Conservation (phyloP, 2,113 vertebrate species). For the Hydrolagus affinis region DNA sequence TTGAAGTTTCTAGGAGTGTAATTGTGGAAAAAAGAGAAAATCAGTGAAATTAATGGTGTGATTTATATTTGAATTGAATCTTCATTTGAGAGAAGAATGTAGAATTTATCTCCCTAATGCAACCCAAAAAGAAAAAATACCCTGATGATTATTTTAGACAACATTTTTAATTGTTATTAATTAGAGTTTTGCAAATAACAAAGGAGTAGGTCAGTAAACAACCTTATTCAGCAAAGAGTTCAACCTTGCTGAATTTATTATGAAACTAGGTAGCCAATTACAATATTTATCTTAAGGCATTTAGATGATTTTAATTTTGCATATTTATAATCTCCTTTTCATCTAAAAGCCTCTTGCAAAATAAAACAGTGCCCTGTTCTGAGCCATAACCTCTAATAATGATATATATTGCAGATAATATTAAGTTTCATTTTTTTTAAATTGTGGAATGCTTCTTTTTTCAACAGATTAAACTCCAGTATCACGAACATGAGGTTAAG, state of each 20-base stretch:
- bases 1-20: too few relatives aligned
- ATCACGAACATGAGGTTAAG: neutral
- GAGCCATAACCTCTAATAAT: neutral
- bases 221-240: neutral
- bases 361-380: neutral
- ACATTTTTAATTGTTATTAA: slow-evolving; percentile 10
- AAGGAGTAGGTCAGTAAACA: neutral
- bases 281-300: neutral
- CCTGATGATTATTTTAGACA: neutral
- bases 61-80: neutral
- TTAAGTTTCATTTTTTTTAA: neutral
- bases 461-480: neutral
- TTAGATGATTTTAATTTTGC: neutral
- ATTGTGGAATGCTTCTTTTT: neutral
- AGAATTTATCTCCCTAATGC: neutral
- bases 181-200: neutral
- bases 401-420: neutral
- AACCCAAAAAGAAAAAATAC: neutral
- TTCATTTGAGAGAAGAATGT: neutral
- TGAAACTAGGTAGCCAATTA: neutral
- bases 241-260: neutral
- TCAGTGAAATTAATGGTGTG: neutral
- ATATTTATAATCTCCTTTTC: neutral
- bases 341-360: neutral
- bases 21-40: neutral